Percentiles rank a stretch among this genome's conserved stretches.
Conservation (phyloP, 2,113 vertebrate genomes). For the Orthochromis malagaraziensis region DNA sequence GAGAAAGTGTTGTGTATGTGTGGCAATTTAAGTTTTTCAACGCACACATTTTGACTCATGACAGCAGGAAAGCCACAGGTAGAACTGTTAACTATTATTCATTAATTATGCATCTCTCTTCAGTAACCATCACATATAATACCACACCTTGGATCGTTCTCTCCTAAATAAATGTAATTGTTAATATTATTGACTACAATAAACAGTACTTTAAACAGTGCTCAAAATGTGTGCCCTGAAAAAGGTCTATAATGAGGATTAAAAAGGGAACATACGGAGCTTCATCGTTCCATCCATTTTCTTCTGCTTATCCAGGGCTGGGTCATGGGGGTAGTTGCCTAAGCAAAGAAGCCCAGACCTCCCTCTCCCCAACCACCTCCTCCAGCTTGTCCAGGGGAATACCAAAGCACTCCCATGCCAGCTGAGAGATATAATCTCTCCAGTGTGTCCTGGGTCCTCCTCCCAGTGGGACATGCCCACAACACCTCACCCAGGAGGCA, state of each 20-base stretch:
- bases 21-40: neutral
- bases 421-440: neutral
- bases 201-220: neutral
- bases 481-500: neutral
- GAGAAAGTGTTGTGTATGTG: neutral
- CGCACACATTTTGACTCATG: neutral
- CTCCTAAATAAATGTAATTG: neutral
- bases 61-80: neutral
- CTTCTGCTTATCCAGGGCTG: neutral
- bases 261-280: neutral
- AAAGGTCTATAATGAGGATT: neutral
- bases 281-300: neutral
- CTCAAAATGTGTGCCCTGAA: neutral
- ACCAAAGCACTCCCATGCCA: neutral
- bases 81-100: neutral
- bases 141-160: neutral
- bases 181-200: neutral
- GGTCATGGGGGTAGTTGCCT: neutral
- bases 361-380: neutral
- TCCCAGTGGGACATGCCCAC: neutral
- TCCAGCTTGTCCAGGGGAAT: neutral
- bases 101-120: neutral
- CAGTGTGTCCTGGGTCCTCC: neutral
- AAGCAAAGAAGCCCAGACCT: neutral
- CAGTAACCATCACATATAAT: neutral